Evolutionary conservation across 2,888 invertebrate species (phyloP), one percentile per base, ranked within the genome.

Genomic region (Catocala sponsa): DNA sequence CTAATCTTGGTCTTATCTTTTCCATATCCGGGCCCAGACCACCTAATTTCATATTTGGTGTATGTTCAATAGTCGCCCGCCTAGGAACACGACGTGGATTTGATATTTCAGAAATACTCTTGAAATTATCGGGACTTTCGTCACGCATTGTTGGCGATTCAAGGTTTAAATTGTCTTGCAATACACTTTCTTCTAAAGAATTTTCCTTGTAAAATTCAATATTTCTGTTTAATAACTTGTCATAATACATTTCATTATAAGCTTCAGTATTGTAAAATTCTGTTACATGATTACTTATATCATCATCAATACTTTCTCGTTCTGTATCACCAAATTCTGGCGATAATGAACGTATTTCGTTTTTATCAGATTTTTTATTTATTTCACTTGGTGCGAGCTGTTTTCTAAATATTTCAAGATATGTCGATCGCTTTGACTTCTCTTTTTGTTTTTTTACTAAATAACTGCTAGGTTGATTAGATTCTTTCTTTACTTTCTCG

Each of bases 251-350:
- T 80, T 94, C 94, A 68, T 94, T 94, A 52, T 94, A 94, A 0
- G 90, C 78, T 71, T 94, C 94, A 2, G 92, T 91, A 50, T 94
- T 87, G 54, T 81, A 89, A 70, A 91, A 94, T 4, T 92, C 93
- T 51, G 76, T 70, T 0, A 55, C 68, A 12, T 79, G 77, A 66
- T 80, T 82, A 49, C 75, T 78, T 1, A 70, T 61, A 4, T 85
- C 90, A 12, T 88, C 91, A 10, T 78, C 82, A 5, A 94, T 85
- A 70, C 91, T 92, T 72, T 89, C 93, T 69, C 87, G 85, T 72
- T 93, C 92, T 5, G 92, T 93, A 56, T 94, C 94, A 6, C 94
- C 94, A 60, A 84, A 86, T 80, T 94, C 91, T 4, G 94, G 94
- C 5, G 90, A 90, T 67, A 92, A 59, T 7, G 94, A 94, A 25